Conservation (phyloP, 2,113 vertebrate genomes). For the Xiphophorus couchianus region DNA sequence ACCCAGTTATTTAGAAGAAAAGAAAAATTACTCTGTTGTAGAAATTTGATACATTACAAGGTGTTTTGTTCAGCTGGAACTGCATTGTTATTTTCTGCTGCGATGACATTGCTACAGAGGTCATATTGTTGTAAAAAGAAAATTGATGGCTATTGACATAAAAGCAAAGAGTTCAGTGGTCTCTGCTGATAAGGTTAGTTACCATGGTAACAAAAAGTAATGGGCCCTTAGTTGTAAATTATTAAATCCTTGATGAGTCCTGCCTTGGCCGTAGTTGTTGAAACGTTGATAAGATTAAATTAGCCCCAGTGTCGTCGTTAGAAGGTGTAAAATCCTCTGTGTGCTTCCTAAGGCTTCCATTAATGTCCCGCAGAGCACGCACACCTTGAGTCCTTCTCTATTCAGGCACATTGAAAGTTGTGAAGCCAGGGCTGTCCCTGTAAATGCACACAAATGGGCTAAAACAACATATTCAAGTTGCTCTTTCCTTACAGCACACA, state of each 20-base stretch:
- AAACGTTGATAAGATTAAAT: conserved; percentile 41
- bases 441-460: neutral
- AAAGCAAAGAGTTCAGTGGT: conserved; percentile 30
- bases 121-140: conserved; percentile 44
- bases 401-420: neutral
- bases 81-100: conserved; percentile 12
- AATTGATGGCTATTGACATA: conserved; percentile 52
- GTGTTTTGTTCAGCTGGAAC: neutral
- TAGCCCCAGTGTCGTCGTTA: conserved; percentile 1
- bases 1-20: neutral
- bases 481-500: conserved; percentile 1
- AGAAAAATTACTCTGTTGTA: neutral
- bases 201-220: conserved; percentile 53
- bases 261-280: conserved; percentile 24
- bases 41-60: neutral
- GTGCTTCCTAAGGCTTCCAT: neutral
- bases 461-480: neutral
- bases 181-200: conserved; percentile 56
- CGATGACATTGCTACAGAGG: conserved; percentile 1
- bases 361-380: neutral
- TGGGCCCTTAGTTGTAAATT: conserved; percentile 26
- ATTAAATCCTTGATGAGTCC: conserved; percentile 31
- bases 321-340: neutral
- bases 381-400: neutral
- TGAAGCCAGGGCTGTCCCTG: neutral